Evolutionary conservation across 2,113 vertebrate genomes (phyloP).

Genomic region (Brachyhypopomus occidentalis): DNA sequence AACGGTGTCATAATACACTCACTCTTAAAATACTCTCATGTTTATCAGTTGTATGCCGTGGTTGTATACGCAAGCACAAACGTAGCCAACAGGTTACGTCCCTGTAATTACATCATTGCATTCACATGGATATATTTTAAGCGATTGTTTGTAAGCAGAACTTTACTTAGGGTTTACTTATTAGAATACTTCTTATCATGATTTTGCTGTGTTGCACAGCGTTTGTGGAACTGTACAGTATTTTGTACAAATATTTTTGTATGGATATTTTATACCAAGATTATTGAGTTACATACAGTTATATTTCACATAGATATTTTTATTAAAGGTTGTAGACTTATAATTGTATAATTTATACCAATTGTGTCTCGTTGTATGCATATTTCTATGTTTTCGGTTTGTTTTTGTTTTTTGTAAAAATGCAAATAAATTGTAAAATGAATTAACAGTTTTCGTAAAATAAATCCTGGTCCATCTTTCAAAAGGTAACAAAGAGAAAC

Average conservation of each 20-base stretch:
- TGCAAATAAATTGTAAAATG: slow-evolving; percentile 55
- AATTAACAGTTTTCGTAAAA: background rate
- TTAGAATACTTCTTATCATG: slow-evolving; percentile 44
- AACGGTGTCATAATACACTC: slow-evolving; percentile 84
- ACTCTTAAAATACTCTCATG: background rate
- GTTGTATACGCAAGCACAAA: slow-evolving; percentile 30
- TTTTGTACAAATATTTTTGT: slow-evolving; percentile 78
- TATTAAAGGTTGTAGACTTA: slow-evolving; percentile 74
- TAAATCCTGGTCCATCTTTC: no score
- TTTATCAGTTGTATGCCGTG: background rate
- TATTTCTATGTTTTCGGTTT: slow-evolving; percentile 63
- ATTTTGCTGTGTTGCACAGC: slow-evolving; percentile 79
- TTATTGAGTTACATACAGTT: slow-evolving; percentile 63
- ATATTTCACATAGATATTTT: slow-evolving; percentile 66
- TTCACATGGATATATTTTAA: slow-evolving; percentile 34
- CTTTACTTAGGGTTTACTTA: slow-evolving; percentile 28
- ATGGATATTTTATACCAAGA: slow-evolving; percentile 80
- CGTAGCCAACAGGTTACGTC: background rate
- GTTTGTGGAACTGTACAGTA: slow-evolving; percentile 73
- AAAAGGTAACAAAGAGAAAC: no score
- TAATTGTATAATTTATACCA: slow-evolving; percentile 76
- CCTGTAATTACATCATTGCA: slow-evolving; percentile 18
- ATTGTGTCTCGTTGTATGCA: slow-evolving; percentile 69
- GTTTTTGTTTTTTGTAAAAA: slow-evolving; percentile 65
- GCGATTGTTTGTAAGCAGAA: slow-evolving; percentile 9